Evolutionary conservation across 2,113 vertebrate genomes (phyloP).

Genomic region (Aviceda subcristata): DNA sequence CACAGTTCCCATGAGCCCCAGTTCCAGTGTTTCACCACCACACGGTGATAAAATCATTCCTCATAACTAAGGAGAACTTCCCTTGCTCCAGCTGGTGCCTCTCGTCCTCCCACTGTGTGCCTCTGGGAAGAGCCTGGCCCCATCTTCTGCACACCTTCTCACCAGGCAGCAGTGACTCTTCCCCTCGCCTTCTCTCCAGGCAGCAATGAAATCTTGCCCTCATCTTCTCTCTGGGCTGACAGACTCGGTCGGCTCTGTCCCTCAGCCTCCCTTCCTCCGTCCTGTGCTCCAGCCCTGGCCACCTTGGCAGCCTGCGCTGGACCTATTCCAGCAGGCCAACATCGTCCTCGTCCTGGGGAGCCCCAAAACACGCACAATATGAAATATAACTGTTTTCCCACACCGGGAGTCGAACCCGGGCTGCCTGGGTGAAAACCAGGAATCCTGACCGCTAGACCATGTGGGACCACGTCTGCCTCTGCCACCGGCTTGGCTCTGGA

Average conservation of each 20-base stretch:
- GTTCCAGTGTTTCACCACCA: background rate
- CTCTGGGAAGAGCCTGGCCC: background rate
- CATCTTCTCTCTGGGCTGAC: background rate
- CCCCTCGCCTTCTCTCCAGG: background rate
- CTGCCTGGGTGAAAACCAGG: conserved; percentile 25
- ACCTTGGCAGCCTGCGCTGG: background rate
- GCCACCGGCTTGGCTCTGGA: too few species aligned
- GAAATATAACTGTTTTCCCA: background rate
- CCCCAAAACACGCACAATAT: background rate
- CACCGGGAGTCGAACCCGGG: background rate
- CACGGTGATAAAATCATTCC: background rate
- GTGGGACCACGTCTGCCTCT: background rate
- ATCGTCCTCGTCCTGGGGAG: accelerated
- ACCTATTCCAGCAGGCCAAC: background rate
- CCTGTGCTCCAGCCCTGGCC: background rate
- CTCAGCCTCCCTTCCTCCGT: accelerated
- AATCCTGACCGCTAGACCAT: background rate
- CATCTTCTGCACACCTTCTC: accelerated
- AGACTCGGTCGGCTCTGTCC: background rate
- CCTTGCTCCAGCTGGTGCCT: background rate
- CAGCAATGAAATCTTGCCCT: background rate
- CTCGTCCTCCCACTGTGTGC: accelerated
- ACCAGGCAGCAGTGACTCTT: background rate
- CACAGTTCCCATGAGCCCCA: background rate
- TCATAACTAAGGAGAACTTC: background rate